Evolutionary conservation across 2,797 vertebrate species (phyloP), one percentile per base, ranked within the genome.

Genomic region (Chelmon rostratus): DNA sequence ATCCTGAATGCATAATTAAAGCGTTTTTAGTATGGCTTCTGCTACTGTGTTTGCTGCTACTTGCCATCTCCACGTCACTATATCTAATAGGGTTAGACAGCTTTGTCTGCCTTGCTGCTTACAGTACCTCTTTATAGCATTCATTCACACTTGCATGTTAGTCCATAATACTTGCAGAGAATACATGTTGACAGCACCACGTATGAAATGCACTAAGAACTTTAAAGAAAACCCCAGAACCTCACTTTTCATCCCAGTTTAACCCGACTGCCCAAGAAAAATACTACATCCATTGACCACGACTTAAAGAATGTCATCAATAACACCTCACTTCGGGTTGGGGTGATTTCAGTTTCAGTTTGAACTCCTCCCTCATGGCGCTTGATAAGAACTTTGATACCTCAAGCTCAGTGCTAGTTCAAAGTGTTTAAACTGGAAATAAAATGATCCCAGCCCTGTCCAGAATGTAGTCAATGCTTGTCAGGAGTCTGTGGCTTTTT

Each of bases 31-130:
- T 94, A 95, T 96, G 93, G 94, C 95, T 96, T 96, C 94, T 96
- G 96, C 96, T 97, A 96, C 96, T 96, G 95, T 92, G 93, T 93
- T 94, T 96, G 96, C 96, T 97, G 96, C 96, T 97, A 95, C 78
- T 93, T 92, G 90, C 91, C 94, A 93, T 93, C 73, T 66, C 88
- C 90, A 95, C 89, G 91, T 86, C 92, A 91, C 86, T 88, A 91
- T 92, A 94, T 94, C 94, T 89, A 85, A 90, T 84, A 92, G 92
- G 90, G 86, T 93, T 92, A 89, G 91, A 94, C 93, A 91, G 91
- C 93, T 91, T 91, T 94, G 93, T 96, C 96, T 96, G 95, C 96
- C 96, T 97, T 95, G 96, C 96, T 94, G 94, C 93, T 95, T 85
- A 81, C 79, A 78, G 79, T 94, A 95, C 89, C 93, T 93, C 88